Conservation (phyloP, 2,113 vertebrate genomes). For the Nymphicus hollandicus region DNA sequence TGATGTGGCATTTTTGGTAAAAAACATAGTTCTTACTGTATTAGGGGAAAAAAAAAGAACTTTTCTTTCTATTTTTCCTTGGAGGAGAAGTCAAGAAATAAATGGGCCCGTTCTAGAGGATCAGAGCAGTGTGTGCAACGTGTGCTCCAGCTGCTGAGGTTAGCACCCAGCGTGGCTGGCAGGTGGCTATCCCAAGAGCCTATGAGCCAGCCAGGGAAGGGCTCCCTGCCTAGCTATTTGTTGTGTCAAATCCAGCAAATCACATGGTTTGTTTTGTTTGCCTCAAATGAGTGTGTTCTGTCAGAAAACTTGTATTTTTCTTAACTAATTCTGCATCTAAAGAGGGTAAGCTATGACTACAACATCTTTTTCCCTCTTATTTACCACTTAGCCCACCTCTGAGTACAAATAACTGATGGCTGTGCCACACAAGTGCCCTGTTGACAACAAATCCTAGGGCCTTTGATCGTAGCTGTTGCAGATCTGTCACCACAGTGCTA, state of each 20-base stretch:
- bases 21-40: background rate
- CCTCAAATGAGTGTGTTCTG: background rate
- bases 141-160: background rate
- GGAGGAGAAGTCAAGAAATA: background rate
- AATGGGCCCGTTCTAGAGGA: background rate
- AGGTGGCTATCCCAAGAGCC: background rate
- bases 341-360: background rate
- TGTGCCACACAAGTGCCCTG: background rate
- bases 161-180: background rate
- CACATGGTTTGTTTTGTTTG: background rate
- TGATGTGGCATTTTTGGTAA: background rate
- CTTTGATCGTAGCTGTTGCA: constrained; percentile 34
- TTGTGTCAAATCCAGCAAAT: background rate
- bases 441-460: background rate
- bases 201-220: rapidly evolving
- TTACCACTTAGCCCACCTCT: background rate
- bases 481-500: background rate
- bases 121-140: background rate
- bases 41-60: background rate
- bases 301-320: background rate
- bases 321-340: background rate
- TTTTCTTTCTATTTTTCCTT: background rate
- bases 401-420: background rate
- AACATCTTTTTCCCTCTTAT: background rate
- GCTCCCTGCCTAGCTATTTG: background rate